A percentile compares a stretch with the other conserved stretches of the same genome.
phyloP scores from a whole-genome alignment of 1,140 invertebrate genomes.

The Chironomus striatipennis region DNA sequence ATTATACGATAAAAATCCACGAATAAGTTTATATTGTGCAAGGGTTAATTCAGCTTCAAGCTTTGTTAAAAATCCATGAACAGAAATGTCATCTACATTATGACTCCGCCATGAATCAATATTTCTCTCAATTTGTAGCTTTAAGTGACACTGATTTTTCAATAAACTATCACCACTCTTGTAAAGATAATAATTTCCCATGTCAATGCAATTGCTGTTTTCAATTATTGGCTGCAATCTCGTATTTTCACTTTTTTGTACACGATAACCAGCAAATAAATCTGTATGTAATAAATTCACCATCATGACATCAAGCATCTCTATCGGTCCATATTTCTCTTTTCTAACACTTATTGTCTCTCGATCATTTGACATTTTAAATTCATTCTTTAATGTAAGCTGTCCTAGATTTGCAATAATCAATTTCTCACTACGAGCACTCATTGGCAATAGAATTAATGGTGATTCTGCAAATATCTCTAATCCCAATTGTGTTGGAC shows the following conservation, averaged over 20 bases:
- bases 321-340: slow-evolving; percentile 32
- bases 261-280: slow-evolving; percentile 56
- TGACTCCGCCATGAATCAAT: slow-evolving; percentile 47
- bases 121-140: slow-evolving; percentile 74
- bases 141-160: slow-evolving; percentile 69
- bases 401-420: slow-evolving; percentile 76
- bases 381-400: slow-evolving; percentile 68
- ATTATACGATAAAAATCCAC: slow-evolving; percentile 83
- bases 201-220: slow-evolving; percentile 28
- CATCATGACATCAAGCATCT: slow-evolving; percentile 66
- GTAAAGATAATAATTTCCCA: slow-evolving; percentile 40
- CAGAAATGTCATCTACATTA: slow-evolving; percentile 73
- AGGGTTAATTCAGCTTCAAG: slow-evolving; percentile 75
- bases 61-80: slow-evolving; percentile 78
- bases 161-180: slow-evolving; percentile 55
- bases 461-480: slow-evolving; percentile 54
- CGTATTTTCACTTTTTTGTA: slow-evolving; percentile 27
- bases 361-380: slow-evolving; percentile 50
- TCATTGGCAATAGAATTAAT: slow-evolving; percentile 79
- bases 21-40: slow-evolving; percentile 78
- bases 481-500: slow-evolving; percentile 34
- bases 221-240: neutral
- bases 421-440: slow-evolving; percentile 65
- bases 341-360: slow-evolving; percentile 47
- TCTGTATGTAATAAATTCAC: slow-evolving; percentile 76